Conservation (phyloP, 2,888 invertebrate genomes). For the Acleris laterana region DNA sequence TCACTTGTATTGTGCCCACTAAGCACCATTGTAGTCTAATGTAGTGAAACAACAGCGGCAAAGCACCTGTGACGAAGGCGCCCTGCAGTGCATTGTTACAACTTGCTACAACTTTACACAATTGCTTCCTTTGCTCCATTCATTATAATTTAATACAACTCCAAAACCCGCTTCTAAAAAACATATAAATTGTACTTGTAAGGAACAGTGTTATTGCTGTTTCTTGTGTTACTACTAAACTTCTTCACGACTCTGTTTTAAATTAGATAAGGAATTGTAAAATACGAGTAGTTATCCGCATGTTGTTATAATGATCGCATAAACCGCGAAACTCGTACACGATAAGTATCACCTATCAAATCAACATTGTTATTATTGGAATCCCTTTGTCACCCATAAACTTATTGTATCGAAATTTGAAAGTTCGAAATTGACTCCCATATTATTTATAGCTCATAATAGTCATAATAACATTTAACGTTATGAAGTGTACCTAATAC, state of each 20-base stretch:
- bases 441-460: no score
- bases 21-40: slow-evolving; percentile 53
- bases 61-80: slow-evolving; percentile 46
- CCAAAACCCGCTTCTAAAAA: not conserved
- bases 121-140: slow-evolving; percentile 28
- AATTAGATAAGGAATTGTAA: not conserved
- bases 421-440: no score
- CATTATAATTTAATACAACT: slow-evolving; percentile 10
- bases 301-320: no score
- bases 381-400: no score
- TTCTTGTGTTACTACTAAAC: not conserved
- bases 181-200: not conserved
- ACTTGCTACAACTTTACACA: slow-evolving; percentile 36
- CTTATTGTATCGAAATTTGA: no score
- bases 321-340: no score
- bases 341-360: no score
- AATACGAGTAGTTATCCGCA: not conserved
- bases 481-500: no score
- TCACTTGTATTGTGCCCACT: slow-evolving; percentile 47
- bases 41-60: slow-evolving; percentile 51
- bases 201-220: not conserved
- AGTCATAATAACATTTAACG: no score
- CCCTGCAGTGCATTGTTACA: slow-evolving; percentile 35
- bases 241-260: not conserved
- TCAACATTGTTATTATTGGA: no score